phyloP scores from a whole-genome alignment of 2,113 vertebrate genomes.

The Lonchura striata region DNA sequence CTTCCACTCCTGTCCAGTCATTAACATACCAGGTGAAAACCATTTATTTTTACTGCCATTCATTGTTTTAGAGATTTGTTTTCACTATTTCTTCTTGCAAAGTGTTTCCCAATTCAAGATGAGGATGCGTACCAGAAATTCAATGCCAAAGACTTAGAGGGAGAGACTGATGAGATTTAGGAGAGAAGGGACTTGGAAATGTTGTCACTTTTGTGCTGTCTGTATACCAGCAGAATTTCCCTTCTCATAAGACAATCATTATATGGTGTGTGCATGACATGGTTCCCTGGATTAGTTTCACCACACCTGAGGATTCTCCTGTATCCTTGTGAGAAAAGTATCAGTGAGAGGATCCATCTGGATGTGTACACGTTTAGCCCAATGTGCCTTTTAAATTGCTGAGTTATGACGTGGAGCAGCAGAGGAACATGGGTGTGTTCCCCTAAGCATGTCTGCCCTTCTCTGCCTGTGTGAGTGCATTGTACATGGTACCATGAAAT shows the following conservation, averaged over 20 bases:
- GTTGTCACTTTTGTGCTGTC: background rate
- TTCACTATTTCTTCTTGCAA: background rate
- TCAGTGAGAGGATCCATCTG: background rate
- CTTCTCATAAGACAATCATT: background rate
- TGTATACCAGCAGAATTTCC: background rate
- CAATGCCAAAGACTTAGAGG: background rate
- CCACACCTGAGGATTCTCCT: background rate
- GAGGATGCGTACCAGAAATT: background rate
- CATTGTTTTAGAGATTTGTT: background rate
- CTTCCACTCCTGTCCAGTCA: constrained; percentile 83
- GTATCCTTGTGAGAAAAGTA: background rate
- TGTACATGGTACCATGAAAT: background rate
- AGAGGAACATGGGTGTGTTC: background rate
- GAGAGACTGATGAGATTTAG: background rate
- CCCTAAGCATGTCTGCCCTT: background rate
- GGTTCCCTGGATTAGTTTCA: background rate
- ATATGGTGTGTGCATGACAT: fast-evolving
- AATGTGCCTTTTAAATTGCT: background rate
- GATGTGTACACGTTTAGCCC: background rate
- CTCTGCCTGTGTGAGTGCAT: background rate
- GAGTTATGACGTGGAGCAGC: background rate
- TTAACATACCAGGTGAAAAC: constrained; percentile 90
- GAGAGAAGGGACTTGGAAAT: background rate
- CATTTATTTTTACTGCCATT: background rate
- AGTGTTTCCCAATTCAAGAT: background rate